Evolutionary conservation across 2,888 invertebrate species (phyloP).

Genomic region (Oscheius sp.): DNA sequence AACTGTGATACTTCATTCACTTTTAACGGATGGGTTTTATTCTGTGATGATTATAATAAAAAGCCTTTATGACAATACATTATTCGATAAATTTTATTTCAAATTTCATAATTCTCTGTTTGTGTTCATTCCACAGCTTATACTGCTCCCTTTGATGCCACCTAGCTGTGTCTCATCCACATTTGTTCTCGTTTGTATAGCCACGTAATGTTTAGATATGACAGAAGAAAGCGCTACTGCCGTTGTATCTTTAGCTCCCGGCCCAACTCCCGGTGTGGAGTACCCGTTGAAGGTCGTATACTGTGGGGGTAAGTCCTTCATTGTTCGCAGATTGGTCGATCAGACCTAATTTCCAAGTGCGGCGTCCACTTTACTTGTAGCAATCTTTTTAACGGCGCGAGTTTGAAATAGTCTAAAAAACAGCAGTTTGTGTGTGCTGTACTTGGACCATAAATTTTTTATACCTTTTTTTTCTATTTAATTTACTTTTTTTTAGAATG

Average conservation of each 20-base stretch:
- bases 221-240: conserved; percentile 3
- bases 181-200: not conserved
- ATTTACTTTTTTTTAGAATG: conserved; percentile 53
- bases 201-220: not conserved
- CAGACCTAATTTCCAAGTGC: not conserved
- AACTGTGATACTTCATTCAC: conserved; percentile 3
- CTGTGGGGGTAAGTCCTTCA: conserved; percentile 56
- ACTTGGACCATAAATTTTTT: not conserved
- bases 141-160: not conserved
- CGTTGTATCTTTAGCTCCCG: conserved; percentile 37
- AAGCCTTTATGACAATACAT: too few relatives aligned
- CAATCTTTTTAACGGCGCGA: too few relatives aligned
- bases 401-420: too few relatives aligned
- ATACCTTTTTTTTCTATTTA: not conserved
- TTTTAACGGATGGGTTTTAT: conserved; percentile 10
- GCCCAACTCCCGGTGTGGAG: conserved; percentile 47
- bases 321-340: conserved; percentile 1
- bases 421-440: not conserved
- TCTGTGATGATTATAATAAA: not conserved
- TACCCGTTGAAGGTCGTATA: conserved; percentile 62
- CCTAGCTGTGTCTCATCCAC: not conserved
- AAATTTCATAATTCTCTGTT: not conserved
- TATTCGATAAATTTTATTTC: not conserved
- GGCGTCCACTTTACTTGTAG: too few relatives aligned
- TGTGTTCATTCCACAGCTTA: not conserved